These are phyloP conservation scores for Danio albolineatus DNA, from an alignment of 2,797 vertebrate species.

Conservation along the genomic window DNA sequence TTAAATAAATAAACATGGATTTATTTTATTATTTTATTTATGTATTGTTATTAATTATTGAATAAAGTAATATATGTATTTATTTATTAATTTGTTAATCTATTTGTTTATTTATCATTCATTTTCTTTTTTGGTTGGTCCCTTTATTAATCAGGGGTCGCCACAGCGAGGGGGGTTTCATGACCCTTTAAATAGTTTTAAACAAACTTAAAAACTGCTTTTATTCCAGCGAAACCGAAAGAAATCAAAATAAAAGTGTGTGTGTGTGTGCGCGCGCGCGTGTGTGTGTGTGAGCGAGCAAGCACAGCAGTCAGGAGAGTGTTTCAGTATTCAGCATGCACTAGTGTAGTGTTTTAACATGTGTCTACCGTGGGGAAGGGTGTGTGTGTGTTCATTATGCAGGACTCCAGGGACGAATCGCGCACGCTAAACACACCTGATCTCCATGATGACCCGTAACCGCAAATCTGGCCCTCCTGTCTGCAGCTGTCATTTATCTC, in stretches of 20 bases:
- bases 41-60: too few relatives aligned
- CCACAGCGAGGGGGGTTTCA: too few relatives aligned
- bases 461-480: slow-evolving; percentile 34
- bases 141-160: too few relatives aligned
- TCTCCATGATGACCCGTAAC: slow-evolving; percentile 48
- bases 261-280: not conserved
- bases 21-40: too few relatives aligned
- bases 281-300: not conserved
- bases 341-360: slow-evolving; percentile 38
- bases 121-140: too few relatives aligned
- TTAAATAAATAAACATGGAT: too few relatives aligned
- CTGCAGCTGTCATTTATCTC: slow-evolving; percentile 53
- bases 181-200: too few relatives aligned
- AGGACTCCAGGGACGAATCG: slow-evolving; percentile 19
- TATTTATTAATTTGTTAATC: too few relatives aligned
- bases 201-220: too few relatives aligned
- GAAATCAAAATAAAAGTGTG: not conserved
- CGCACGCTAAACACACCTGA: slow-evolving; percentile 42
- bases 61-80: too few relatives aligned
- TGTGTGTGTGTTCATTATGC: slow-evolving; percentile 44
- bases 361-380: slow-evolving; percentile 34
- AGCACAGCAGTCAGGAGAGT: slow-evolving; percentile 16
- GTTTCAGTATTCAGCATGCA: not conserved
- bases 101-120: too few relatives aligned
- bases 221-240: too few relatives aligned